Base-by-base conservation (phyloP, 2,888 invertebrate species). In the Bellardia bayeri region DNA sequence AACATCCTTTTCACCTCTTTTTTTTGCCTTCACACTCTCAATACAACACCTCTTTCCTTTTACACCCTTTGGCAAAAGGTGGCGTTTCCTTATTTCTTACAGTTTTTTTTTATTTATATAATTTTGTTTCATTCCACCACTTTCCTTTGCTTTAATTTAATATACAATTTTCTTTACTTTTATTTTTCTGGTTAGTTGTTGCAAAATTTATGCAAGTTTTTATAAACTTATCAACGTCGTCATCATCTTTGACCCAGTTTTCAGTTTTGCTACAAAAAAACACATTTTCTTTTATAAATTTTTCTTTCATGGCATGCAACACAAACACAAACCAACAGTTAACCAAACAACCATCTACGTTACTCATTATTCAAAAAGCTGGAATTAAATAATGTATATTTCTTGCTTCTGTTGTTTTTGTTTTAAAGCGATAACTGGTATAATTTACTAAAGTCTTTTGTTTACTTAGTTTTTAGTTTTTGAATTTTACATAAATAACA, bases 201-300 rank as follows among this genome's bases (percentile, higher is more conserved):
- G 80, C 63, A 75, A 45, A 83, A 69, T 80, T 75, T 69, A 75
- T 85, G 85, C 85, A 85, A 85, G n/a, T 80, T 85, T 84, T 56
- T 54, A 80, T 79, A 81, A 84, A 82, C 84, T 87, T 87, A 87
- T 87, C 86, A 83, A 71, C 83, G 64, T 71, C 83, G 45, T 83
- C 76, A 86, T 82, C 86, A 87, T 87, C 76, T 87, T 81, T 87
- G 87, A 87, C 87, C 87, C 78, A 87, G 74, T 87, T 87, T 87
- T 75, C 14, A 13, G 23, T 54, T 51, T 63, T 68, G 63, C 8
- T 82, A 23, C 33, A 6, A 45, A 45, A 75, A 69, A 13, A 45
- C 4, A 45, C 45, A 51, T 45, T 75, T 83, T 63, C 54, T 37
- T 83, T 83, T 76, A 30, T 11, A 23, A 23, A 63, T 61, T 51